phyloP scores from a whole-genome alignment of 2,888 invertebrate genomes.

The Trichopria drosophilae region DNA sequence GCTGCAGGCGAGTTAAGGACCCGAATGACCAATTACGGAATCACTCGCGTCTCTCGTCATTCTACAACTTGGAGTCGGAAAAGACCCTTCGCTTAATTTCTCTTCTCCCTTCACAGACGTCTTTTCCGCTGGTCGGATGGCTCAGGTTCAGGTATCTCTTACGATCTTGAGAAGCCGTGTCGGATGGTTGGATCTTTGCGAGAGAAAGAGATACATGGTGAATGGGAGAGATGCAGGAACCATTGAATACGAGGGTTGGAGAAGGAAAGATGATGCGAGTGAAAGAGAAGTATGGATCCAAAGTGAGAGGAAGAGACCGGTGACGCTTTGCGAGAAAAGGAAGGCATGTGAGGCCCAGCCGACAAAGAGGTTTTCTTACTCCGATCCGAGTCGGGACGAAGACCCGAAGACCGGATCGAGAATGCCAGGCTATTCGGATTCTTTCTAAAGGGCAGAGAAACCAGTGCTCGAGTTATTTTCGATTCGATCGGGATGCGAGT shows the following conservation, averaged over 20 bases:
- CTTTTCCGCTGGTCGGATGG: too few relatives aligned
- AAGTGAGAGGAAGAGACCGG: constrained; percentile 10
- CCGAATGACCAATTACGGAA: too few relatives aligned
- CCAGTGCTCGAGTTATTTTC: constrained; percentile 30
- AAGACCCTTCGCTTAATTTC: too few relatives aligned
- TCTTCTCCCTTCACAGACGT: too few relatives aligned
- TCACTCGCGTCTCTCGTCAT: too few relatives aligned
- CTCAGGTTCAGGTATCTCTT: constrained; percentile 37
- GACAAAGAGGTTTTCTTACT: constrained; percentile 48
- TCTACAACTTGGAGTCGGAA: too few relatives aligned
- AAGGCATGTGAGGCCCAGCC: constrained; percentile 35
- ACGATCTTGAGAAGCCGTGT: constrained; percentile 28
- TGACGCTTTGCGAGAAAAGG: constrained; percentile 31
- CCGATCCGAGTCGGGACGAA: constrained; percentile 36
- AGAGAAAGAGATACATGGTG: too few relatives aligned
- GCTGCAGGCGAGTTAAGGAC: too few relatives aligned
- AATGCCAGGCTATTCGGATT: constrained; percentile 33
- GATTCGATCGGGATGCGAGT: constrained; percentile 22
- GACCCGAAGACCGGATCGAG: constrained; percentile 35
- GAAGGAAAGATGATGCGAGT: constrained; percentile 14
- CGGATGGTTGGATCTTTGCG: constrained; percentile 3
- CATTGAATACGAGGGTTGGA: constrained; percentile 9
- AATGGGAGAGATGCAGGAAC: constrained; percentile 29
- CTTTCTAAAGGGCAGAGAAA: constrained; percentile 25
- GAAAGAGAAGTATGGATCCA: constrained; percentile 11